phyloP scores from a whole-genome alignment of 1,140 invertebrate species.

The Phortica variegata region DNA sequence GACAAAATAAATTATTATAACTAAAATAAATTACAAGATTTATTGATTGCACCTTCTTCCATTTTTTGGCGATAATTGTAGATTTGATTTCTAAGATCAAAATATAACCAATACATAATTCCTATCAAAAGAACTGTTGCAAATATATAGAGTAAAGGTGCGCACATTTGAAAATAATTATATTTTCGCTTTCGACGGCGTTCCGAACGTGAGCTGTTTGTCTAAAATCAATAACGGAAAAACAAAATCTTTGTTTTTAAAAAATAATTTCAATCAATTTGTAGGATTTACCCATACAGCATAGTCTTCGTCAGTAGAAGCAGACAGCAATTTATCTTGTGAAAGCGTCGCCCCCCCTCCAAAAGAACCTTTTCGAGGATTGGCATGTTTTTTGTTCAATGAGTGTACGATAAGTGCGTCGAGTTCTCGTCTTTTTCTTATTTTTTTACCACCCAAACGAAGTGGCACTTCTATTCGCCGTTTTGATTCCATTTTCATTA shows the following conservation, averaged over 20 bases:
- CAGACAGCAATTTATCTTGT: slow-evolving; percentile 57
- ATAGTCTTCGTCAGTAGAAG: slow-evolving; percentile 58
- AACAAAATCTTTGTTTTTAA: background rate
- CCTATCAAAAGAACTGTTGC: slow-evolving; percentile 33
- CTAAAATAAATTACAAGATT: background rate
- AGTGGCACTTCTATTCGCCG: slow-evolving; percentile 52
- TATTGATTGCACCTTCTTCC: slow-evolving; percentile 40
- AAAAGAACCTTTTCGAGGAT: background rate
- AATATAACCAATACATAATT: slow-evolving; percentile 52
- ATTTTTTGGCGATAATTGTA: slow-evolving; percentile 49
- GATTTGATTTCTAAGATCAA: slow-evolving; percentile 49
- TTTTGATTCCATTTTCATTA: slow-evolving; percentile 45
- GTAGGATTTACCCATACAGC: slow-evolving; percentile 40
- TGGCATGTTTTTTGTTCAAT: slow-evolving; percentile 28
- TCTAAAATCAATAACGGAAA: slow-evolving; percentile 18
- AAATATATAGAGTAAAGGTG: slow-evolving; percentile 37
- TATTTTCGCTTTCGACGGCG: slow-evolving; percentile 41
- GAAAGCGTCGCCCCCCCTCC: slow-evolving; percentile 30
- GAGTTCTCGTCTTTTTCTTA: slow-evolving; percentile 59
- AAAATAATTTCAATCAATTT: background rate
- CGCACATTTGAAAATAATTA: slow-evolving; percentile 39
- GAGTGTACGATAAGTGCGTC: slow-evolving; percentile 58
- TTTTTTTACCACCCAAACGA: slow-evolving; percentile 58
- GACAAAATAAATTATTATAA: background rate
- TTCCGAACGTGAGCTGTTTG: slow-evolving; percentile 26